Evolutionary conservation across 2,888 invertebrate species (phyloP), one percentile per base, ranked within the genome.

Genomic region (Apotomis betuletana): DNA sequence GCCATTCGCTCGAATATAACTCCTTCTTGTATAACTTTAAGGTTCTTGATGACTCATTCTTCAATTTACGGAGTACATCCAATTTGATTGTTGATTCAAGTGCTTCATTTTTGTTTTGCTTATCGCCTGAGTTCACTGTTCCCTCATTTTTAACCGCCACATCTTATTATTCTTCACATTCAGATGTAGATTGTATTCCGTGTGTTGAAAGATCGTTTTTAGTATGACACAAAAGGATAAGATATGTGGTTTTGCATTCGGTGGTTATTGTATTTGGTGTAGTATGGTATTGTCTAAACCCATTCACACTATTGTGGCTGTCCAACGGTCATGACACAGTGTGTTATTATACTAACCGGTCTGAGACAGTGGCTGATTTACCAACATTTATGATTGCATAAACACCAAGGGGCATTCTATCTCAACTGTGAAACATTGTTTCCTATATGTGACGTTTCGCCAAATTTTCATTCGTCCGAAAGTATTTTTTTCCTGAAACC

Each of bases 301-400:
- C 74, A 73, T 73, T 72, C 57, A 72, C 69, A 55, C 61, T 63
- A 12, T 74, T 64, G 73, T 76, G 71, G 73, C n/a, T 57, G 55
- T 27, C 65, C 58, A 46, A 41, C 44, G 67, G 12, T 67, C 38
- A 15, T 67, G 58, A 36, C 55, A 36, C 6, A 49, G 55, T 57
- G 65, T 65, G 27, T 27, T 27, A 27, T 1, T 27, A 27, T 65
- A 46, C 54, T 44, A 65, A 65, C 65, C 65, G 65, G 65, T 65
- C 46, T 5, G 15, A 55, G 36, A 57, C n/a, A 55, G 51, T 13
- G 36, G 46, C 27, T 36, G 65, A 64, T 64, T 46, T 27, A 27
- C 27, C 41, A 41, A 41, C 41, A 41, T 41, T 41, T 41, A 41
- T 41, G 41, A 41, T 41, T 41, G 27, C 27, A 27, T 27, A 27